phyloP scores from a whole-genome alignment of 2,797 vertebrate species.

The Platalea minor region DNA sequence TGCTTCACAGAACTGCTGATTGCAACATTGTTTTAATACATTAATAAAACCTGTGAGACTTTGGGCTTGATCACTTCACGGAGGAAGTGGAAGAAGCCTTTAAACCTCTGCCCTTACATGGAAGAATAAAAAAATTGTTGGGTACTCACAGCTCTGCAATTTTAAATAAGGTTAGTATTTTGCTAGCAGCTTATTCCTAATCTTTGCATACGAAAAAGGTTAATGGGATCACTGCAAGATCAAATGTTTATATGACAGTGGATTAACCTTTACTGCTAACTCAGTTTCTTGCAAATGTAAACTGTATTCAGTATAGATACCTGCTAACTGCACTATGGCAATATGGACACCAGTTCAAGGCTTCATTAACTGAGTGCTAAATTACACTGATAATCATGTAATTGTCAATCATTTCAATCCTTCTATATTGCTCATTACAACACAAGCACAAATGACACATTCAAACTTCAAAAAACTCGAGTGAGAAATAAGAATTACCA shows the following conservation, averaged over 20 bases:
- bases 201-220: constrained; percentile 14
- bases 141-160: background rate
- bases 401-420: constrained; percentile 4
- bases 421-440: background rate
- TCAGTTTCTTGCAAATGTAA: constrained; percentile 22
- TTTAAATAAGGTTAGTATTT: constrained; percentile 41
- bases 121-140: background rate
- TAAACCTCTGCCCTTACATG: background rate
- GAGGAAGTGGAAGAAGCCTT: background rate
- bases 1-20: background rate
- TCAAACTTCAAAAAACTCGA: background rate
- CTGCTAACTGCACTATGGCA: background rate
- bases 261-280: constrained; percentile 60
- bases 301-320: background rate
- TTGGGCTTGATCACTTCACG: background rate
- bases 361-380: constrained; percentile 42
- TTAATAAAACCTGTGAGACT: background rate
- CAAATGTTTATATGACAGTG: constrained; percentile 50
- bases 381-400: constrained; percentile 24
- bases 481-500: background rate
- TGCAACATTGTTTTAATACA: background rate
- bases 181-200: constrained; percentile 6
- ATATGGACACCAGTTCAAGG: constrained; percentile 21
- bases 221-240: constrained; percentile 61
- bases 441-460: background rate